These are phyloP conservation scores for Timema cristinae DNA, from an alignment of 2,888 invertebrate species.

Conservation along the genomic window DNA sequence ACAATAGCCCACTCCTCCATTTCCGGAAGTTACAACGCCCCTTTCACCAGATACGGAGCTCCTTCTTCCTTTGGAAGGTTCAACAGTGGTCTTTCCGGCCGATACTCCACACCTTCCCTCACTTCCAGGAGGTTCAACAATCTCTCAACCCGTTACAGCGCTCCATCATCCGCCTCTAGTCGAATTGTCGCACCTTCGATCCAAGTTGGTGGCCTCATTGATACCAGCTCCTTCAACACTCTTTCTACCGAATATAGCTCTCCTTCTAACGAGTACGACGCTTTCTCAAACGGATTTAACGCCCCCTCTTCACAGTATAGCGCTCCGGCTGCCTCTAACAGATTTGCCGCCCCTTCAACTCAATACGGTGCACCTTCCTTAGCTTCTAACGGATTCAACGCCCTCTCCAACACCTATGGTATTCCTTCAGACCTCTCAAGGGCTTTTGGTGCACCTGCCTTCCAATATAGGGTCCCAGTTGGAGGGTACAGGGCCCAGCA, in stretches of 20 bases:
- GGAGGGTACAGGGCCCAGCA: constrained; percentile 18
- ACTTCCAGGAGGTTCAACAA: background rate
- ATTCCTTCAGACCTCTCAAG: too few relatives aligned
- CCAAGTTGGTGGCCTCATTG: constrained; percentile 4
- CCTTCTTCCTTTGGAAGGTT: background rate
- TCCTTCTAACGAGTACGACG: constrained; percentile 14
- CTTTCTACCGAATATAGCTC: constrained; percentile 21
- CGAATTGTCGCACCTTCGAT: background rate
- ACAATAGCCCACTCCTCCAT: background rate
- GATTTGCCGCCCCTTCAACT: constrained; percentile 14
- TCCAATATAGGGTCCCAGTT: too few relatives aligned
- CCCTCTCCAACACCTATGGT: constrained; percentile 12
- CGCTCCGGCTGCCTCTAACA: constrained; percentile 34
- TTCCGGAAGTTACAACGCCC: constrained; percentile 16
- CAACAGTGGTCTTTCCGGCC: background rate
- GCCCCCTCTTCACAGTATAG: constrained; percentile 41
- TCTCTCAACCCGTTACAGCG: constrained; percentile 23
- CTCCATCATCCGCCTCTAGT: constrained; percentile 9
- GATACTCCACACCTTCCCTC: constrained; percentile 1
- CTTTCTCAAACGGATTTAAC: constrained; percentile 8
- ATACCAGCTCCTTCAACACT: constrained; percentile 7
- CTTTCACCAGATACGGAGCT: constrained; percentile 17
- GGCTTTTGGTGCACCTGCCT: background rate
- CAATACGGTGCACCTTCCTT: background rate
- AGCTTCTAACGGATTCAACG: constrained; percentile 5